Conservation (phyloP, 2,888 invertebrate genomes). For the Serrognathus titanus region DNA sequence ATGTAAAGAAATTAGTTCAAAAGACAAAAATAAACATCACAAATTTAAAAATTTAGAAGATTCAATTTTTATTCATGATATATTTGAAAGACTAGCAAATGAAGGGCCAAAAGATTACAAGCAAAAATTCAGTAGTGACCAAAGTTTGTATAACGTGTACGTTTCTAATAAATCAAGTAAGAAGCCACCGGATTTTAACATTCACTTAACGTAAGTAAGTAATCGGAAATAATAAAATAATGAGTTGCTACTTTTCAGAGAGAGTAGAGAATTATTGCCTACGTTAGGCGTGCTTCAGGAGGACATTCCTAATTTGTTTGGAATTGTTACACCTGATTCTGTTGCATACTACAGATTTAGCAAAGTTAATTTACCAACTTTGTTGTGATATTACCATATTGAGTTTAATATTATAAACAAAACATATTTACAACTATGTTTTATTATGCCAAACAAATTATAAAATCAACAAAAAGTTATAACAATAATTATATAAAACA, state of each 20-base stretch:
- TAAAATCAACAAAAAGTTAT: no score
- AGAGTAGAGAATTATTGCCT: slow-evolving; percentile 17
- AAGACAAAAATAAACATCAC: not conserved
- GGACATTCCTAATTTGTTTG: slow-evolving; percentile 29
- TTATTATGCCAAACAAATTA: no score
- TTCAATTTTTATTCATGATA: slow-evolving; percentile 13
- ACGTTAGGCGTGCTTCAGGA: slow-evolving; percentile 19
- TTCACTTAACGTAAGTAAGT: slow-evolving; percentile 13
- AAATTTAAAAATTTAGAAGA: slow-evolving; percentile 1
- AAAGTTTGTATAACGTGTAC: slow-evolving; percentile 33
- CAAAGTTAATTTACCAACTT: slow-evolving; percentile 27
- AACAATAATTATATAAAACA: no score
- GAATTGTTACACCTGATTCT: slow-evolving; percentile 29
- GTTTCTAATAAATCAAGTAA: slow-evolving; percentile 27
- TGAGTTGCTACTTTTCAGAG: slow-evolving; percentile 17
- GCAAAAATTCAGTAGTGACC: slow-evolving; percentile 7
- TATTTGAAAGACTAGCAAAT: slow-evolving; percentile 30
- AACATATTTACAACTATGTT: no score
- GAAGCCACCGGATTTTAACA: slow-evolving; percentile 25
- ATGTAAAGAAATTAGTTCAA: slow-evolving; percentile 2
- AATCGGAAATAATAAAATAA: not conserved
- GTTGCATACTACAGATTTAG: slow-evolving; percentile 32
- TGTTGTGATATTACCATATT: no score
- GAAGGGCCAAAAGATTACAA: slow-evolving; percentile 27
- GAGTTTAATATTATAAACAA: no score